phyloP scores from a whole-genome alignment of 2,113 vertebrate genomes.

The Aphelocoma coerulescens region DNA sequence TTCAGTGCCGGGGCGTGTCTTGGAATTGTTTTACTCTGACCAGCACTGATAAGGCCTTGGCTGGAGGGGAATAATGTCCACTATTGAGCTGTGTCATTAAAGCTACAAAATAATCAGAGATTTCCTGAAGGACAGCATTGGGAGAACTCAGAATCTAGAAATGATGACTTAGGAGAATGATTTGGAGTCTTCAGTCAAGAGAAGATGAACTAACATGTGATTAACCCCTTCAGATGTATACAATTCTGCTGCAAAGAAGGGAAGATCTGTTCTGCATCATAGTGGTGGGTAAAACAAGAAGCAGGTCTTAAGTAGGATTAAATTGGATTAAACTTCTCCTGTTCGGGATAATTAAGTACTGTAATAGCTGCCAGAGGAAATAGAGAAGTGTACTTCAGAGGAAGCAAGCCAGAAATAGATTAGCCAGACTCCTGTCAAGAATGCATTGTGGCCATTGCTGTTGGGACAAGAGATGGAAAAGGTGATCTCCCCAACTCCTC shows the following conservation, averaged over 20 bases:
- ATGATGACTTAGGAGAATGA: neutral
- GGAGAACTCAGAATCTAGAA: neutral
- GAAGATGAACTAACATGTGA: neutral
- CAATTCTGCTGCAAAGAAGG: neutral
- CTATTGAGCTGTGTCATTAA: neutral
- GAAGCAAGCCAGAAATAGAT: neutral
- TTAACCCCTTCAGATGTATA: neutral
- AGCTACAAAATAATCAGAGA: neutral
- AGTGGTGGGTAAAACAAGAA: neutral
- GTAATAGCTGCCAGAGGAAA: neutral
- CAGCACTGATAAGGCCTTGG: neutral
- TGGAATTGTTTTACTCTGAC: neutral
- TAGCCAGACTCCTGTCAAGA: neutral
- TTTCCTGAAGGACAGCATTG: neutral
- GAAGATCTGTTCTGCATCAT: neutral
- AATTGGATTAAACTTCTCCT: neutral
- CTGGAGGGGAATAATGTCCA: neutral
- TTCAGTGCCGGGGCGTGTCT: neutral
- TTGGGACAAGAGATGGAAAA: neutral
- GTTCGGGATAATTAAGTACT: neutral
- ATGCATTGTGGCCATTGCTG: neutral
- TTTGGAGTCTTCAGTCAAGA: neutral
- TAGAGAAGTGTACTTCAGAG: neutral
- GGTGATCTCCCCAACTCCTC: neutral
- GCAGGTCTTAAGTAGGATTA: neutral